A percentile compares a stretch with the other conserved stretches of the same genome.
phyloP scores from a whole-genome alignment of 1,140 invertebrate genomes.

The Rhyzopertha dominica region DNA sequence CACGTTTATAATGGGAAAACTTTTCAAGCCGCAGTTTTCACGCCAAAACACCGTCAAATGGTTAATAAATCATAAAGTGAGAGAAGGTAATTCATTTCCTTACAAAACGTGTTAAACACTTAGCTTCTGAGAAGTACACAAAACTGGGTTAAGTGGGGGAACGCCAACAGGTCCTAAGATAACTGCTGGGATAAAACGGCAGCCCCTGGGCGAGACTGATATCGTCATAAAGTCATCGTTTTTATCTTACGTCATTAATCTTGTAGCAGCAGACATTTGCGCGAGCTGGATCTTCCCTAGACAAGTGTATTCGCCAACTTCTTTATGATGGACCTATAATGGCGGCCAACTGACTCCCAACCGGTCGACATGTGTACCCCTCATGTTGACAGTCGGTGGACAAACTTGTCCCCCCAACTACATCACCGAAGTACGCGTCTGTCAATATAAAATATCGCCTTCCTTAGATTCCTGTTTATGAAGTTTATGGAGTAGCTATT shows the following conservation, averaged over 20 bases:
- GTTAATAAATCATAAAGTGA: conserved; percentile 21
- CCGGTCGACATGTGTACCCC: no score
- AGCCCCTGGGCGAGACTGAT: conserved; percentile 18
- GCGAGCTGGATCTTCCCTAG: conserved; percentile 9
- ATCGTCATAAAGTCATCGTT: conserved; percentile 26
- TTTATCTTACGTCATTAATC: conserved; percentile 29
- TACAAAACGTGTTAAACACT: conserved; percentile 23
- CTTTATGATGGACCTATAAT: conserved; percentile 6
- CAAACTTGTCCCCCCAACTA: no score
- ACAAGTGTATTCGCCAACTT: conserved; percentile 18
- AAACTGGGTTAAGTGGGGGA: conserved; percentile 25
- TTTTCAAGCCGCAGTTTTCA: conserved; percentile 17
- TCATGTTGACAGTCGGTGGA: no score
- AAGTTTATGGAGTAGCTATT: no score
- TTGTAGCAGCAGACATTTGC: conserved; percentile 13
- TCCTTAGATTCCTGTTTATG: no score
- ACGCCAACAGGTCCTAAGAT: conserved; percentile 27
- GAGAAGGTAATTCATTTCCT: conserved; percentile 19
- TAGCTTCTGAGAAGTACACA: conserved; percentile 5
- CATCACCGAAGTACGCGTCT: no score
- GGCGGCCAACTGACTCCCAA: no score
- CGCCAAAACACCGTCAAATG: conserved; percentile 19
- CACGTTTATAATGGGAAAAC: conserved; percentile 24
- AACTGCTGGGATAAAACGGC: conserved; percentile 15
- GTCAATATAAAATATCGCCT: no score